These are phyloP conservation scores for Alsophila aescularia DNA, from an alignment of 2,888 invertebrate genomes.

Conservation along the genomic window DNA sequence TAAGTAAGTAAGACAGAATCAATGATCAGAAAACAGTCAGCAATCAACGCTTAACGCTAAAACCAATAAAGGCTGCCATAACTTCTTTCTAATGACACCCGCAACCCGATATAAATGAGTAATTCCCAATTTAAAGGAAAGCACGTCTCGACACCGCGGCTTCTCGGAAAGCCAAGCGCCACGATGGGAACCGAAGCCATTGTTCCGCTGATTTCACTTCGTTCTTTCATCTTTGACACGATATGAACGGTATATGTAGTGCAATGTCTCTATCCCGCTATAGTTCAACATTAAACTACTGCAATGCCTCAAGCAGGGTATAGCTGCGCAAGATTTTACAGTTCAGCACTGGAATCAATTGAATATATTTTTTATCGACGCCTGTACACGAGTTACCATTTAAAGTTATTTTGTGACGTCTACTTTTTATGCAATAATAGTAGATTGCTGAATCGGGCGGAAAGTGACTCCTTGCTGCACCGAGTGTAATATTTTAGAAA, in stretches of 20 bases:
- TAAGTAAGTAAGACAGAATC: not conserved
- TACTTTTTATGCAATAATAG: too few species aligned
- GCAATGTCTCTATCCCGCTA: slow-evolving; percentile 2
- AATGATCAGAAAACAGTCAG: not conserved
- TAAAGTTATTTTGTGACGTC: too few species aligned
- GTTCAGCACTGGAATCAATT: too few species aligned
- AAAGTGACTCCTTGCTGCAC: too few species aligned
- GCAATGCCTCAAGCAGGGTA: too few species aligned
- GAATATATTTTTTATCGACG: too few species aligned
- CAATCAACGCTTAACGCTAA: not conserved
- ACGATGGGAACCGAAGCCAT: slow-evolving; percentile 65
- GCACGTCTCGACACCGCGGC: slow-evolving; percentile 47
- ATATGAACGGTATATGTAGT: slow-evolving; percentile 23
- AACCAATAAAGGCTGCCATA: not conserved
- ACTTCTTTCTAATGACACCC: too few species aligned
- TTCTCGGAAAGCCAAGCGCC: slow-evolving; percentile 68
- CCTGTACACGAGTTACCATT: too few species aligned
- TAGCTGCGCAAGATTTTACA: too few species aligned
- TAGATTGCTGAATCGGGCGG: too few species aligned
- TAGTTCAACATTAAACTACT: not conserved
- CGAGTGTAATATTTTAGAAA: too few species aligned
- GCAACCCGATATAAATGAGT: slow-evolving; percentile 48
- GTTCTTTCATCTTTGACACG: slow-evolving; percentile 48
- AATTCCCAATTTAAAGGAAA: slow-evolving; percentile 72
- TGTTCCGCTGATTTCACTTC: slow-evolving; percentile 70